phyloP scores from a whole-genome alignment of 64 coral and sea anemone species.

The Montipora foliosa region DNA sequence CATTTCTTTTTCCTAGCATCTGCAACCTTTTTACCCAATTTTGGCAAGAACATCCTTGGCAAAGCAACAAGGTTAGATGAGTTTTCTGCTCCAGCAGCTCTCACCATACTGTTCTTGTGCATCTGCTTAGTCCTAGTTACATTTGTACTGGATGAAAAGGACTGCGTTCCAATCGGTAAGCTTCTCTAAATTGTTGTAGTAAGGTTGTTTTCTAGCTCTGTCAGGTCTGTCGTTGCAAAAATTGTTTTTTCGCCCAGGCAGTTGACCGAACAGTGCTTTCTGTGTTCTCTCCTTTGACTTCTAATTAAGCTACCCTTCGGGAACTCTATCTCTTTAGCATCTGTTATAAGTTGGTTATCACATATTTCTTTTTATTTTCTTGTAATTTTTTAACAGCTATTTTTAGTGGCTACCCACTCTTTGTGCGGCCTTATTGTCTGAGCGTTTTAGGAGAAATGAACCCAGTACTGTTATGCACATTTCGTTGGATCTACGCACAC shows the following conservation, averaged over 20 bases:
- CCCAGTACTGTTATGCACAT: not conserved
- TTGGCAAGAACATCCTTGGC: conserved; percentile 64
- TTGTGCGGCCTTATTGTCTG: not conserved
- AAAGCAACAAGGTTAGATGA: conserved; percentile 66
- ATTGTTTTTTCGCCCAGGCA: not conserved
- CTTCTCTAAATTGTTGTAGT: not conserved
- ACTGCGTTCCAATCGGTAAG: conserved; percentile 66
- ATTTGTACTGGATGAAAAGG: conserved; percentile 63
- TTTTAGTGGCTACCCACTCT: not conserved
- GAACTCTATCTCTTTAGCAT: not conserved
- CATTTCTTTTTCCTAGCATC: conserved; percentile 24
- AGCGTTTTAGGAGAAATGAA: not conserved
- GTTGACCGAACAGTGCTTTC: not conserved
- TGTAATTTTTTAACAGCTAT: not conserved
- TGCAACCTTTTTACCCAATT: conserved; percentile 71
- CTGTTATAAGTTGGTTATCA: not conserved
- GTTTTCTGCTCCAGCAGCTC: conserved; percentile 63
- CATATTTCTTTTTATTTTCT: not conserved
- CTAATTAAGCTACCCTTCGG: not conserved
- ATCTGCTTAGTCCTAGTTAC: conserved; percentile 56
- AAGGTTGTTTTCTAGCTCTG: not conserved
- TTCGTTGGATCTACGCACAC: not conserved
- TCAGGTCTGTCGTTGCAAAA: not conserved
- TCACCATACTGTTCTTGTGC: conserved; percentile 58
- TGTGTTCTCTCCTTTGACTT: not conserved